A percentile compares a stretch with the other conserved stretches of the same genome.
phyloP scores from a whole-genome alignment of 2,113 vertebrate species.

The Marmota flaviventris region DNA sequence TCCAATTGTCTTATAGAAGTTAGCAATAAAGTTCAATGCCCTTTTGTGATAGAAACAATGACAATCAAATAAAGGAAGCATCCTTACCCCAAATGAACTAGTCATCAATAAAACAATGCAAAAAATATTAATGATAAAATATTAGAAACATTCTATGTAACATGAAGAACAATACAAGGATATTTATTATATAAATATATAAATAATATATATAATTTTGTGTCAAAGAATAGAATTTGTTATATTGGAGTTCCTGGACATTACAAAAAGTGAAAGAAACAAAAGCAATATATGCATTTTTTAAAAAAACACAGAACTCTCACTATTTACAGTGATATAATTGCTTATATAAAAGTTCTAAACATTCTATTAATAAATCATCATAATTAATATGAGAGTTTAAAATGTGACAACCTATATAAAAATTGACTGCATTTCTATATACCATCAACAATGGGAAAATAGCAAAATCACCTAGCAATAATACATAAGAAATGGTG shows the following conservation, averaged over 20 bases:
- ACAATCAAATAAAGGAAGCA: neutral
- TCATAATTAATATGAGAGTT: neutral
- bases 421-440: neutral
- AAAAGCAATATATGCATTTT: neutral
- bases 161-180: neutral
- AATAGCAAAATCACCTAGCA: neutral
- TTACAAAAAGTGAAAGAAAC: neutral
- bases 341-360: neutral
- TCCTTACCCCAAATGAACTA: neutral
- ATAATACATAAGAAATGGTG: neutral
- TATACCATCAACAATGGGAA: neutral
- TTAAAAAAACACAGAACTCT: neutral
- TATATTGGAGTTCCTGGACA: neutral
- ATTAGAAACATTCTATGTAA: neutral
- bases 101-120: neutral
- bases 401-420: neutral
- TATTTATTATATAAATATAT: neutral
- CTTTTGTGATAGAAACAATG: neutral
- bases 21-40: neutral
- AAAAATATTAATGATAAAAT: neutral
- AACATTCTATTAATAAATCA: neutral
- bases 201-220: neutral
- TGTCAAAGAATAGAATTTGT: neutral
- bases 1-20: neutral
- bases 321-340: neutral